Conservation (phyloP, 2,797 vertebrate genomes). For the Prunella strophiata region DNA sequence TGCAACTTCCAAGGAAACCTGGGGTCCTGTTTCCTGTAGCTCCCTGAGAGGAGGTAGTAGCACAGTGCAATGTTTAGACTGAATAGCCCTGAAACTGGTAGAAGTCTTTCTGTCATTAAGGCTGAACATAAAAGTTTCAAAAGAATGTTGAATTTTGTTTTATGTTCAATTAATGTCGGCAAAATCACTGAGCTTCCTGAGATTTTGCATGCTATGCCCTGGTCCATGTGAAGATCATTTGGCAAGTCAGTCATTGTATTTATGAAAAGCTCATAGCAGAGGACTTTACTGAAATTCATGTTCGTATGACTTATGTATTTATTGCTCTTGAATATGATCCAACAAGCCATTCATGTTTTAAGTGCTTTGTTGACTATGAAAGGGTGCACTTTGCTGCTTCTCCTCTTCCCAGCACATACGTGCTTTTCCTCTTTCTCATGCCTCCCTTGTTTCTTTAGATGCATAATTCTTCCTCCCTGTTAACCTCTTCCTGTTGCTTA, state of each 20-base stretch:
- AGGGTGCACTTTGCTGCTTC: not conserved
- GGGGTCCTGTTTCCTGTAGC: not conserved
- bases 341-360: not conserved
- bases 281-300: not conserved
- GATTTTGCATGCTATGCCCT: not conserved
- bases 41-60: not conserved
- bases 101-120: not conserved
- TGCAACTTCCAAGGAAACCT: not conserved
- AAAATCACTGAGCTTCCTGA: not conserved
- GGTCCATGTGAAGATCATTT: not conserved
- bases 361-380: constrained; percentile 3
- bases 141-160: not conserved
- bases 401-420: not conserved
- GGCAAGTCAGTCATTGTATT: not conserved
- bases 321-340: not conserved
- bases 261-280: not conserved
- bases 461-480: not conserved
- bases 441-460: not conserved
- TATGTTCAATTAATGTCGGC: not conserved
- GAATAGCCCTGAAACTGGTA: not conserved
- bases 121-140: not conserved
- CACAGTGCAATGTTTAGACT: not conserved
- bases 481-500: constrained; percentile 49
- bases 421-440: not conserved
- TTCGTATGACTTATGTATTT: not conserved